Evolutionary conservation across 2,888 invertebrate species (phyloP).

Genomic region (Parnassius mnemosyne): DNA sequence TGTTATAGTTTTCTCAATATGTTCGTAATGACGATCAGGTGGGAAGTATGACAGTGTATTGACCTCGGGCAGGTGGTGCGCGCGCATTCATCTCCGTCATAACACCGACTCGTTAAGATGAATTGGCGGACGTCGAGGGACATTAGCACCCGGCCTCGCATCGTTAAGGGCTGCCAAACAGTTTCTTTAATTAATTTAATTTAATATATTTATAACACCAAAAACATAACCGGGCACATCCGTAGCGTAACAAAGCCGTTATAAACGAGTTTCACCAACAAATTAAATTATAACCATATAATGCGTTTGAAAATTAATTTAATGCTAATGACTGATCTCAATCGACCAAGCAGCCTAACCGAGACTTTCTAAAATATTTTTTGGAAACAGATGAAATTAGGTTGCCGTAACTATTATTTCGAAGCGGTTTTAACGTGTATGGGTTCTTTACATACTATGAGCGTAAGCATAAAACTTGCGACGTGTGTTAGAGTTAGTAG

Average conservation of each 20-base stretch:
- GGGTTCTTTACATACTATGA: background rate
- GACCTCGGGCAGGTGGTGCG: constrained; percentile 46
- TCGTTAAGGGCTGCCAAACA: background rate
- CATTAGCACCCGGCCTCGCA: constrained; percentile 38
- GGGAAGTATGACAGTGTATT: constrained; percentile 37
- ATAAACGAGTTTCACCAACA: constrained; percentile 32
- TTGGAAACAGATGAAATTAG: background rate
- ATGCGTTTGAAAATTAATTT: constrained; percentile 8
- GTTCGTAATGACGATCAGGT: constrained; percentile 17
- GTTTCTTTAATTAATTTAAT: too few species aligned
- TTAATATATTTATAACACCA: constrained; percentile 1
- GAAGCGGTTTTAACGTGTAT: background rate
- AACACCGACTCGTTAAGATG: constrained; percentile 47
- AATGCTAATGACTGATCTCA: constrained; percentile 16
- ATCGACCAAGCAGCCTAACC: constrained; percentile 3
- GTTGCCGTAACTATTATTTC: background rate
- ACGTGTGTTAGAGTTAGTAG: constrained; percentile 1
- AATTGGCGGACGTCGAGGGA: constrained; percentile 46
- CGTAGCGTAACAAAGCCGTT: constrained; percentile 19
- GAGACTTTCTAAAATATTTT: constrained; percentile 17
- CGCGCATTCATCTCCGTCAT: constrained; percentile 56
- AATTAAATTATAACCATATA: constrained; percentile 18
- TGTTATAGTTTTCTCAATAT: background rate
- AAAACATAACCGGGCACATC: constrained; percentile 1
- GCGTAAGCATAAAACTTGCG: background rate